Percentiles rank a stretch among this genome's conserved stretches.
Conservation (phyloP, 2,888 invertebrate species). For the Drosophila phalerata region DNA sequence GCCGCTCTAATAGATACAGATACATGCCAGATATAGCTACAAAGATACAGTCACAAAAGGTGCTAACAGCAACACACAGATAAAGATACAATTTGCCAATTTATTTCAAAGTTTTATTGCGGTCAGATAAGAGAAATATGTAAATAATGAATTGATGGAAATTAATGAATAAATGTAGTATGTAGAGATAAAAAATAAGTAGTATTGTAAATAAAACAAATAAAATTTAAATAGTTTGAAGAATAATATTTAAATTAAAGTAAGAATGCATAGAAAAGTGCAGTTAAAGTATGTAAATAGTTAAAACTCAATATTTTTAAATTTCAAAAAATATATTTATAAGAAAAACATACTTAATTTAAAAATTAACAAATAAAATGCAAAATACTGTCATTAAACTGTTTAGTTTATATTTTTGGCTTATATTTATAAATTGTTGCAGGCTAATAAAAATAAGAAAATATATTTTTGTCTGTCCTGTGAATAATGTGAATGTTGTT, state of each 20-base stretch:
- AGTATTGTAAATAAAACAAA: not conserved
- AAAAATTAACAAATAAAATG: not conserved
- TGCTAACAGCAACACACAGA: slow-evolving; percentile 18
- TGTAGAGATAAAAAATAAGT: not conserved
- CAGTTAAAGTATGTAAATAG: too few relatives aligned
- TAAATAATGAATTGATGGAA: slow-evolving; percentile 41
- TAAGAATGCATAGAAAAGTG: too few relatives aligned
- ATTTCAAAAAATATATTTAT: too few relatives aligned
- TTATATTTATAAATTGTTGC: not conserved
- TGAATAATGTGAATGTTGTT: slow-evolving; percentile 10
- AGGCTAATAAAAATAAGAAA: not conserved
- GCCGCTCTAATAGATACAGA: slow-evolving; percentile 32
- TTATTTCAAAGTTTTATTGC: slow-evolving; percentile 27
- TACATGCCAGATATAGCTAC: slow-evolving; percentile 10
- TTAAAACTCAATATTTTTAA: too few relatives aligned
- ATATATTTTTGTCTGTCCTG: not conserved
- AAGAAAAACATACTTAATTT: too few relatives aligned
- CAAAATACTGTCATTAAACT: slow-evolving; percentile 4
- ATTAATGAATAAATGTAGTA: not conserved
- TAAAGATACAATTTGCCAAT: slow-evolving; percentile 56
- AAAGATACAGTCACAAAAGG: slow-evolving; percentile 17
- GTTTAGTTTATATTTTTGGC: not conserved
- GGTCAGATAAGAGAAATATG: slow-evolving; percentile 54
- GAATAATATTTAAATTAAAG: too few relatives aligned
- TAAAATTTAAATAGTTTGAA: too few relatives aligned